Percentiles rank a stretch among this genome's conserved stretches.
Evolutionary conservation across 2,797 vertebrate species (phyloP).

Genomic region (Acanthornis magna): DNA sequence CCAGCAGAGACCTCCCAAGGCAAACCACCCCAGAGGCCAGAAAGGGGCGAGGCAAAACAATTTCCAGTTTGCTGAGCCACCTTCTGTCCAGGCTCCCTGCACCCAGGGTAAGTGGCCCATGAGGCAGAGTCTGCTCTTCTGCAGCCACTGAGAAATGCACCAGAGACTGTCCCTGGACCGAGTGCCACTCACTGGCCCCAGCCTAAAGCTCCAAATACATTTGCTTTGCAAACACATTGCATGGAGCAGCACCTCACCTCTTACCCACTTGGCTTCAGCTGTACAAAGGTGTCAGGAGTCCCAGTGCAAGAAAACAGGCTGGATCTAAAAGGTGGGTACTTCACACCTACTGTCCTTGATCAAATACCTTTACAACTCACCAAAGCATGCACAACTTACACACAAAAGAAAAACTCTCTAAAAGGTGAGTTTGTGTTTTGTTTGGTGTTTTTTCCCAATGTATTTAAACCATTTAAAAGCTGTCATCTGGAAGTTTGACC

Average conservation of each 20-base stretch:
- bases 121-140: background rate
- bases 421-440: background rate
- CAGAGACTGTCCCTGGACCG: background rate
- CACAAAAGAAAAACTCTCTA: background rate
- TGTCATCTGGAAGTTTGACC: background rate
- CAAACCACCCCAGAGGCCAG: background rate
- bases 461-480: background rate
- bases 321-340: background rate
- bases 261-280: background rate
- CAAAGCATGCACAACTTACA: background rate
- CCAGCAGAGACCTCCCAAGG: background rate
- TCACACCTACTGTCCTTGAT: background rate
- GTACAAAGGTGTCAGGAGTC: background rate
- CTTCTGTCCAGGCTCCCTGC: background rate
- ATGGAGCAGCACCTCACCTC: background rate
- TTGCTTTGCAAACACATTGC: background rate
- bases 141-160: background rate
- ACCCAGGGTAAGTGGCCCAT: fast-evolving
- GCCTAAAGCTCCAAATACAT: background rate
- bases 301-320: background rate
- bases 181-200: background rate
- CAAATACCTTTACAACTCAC: background rate
- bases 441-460: fast-evolving
- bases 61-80: background rate
- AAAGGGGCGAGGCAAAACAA: background rate